Evolutionary conservation across 2,113 vertebrate genomes (phyloP).

Genomic region (Helogale parvula): DNA sequence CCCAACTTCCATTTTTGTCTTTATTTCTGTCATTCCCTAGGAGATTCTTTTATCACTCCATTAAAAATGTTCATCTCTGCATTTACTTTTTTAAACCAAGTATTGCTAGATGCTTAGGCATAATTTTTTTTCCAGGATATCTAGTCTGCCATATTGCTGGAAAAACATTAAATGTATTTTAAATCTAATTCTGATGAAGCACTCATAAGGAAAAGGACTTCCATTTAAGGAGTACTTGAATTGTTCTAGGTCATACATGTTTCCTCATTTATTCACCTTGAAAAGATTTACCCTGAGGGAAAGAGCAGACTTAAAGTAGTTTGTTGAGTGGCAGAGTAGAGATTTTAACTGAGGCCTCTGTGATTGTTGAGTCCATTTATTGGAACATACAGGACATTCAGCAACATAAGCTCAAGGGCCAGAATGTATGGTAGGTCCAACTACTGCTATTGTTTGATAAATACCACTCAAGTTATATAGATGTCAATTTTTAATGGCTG

Average conservation of each 20-base stretch:
- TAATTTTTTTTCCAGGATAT: neutral
- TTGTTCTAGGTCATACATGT: neutral
- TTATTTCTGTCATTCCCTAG: neutral
- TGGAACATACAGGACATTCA: neutral
- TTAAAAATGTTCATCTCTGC: neutral
- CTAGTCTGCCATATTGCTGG: neutral
- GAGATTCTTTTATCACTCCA: neutral
- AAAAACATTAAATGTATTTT: constrained; percentile 27
- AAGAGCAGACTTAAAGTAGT: neutral
- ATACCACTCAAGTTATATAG: neutral
- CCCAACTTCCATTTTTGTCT: neutral
- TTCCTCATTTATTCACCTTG: neutral
- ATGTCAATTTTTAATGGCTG: neutral
- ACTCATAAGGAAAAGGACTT: neutral
- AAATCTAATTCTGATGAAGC: neutral
- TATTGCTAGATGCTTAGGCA: neutral
- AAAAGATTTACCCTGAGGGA: neutral
- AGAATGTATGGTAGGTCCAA: neutral
- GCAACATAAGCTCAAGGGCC: neutral
- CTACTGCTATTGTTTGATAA: neutral
- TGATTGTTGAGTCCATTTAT: neutral
- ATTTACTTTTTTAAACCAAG: neutral
- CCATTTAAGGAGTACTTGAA: neutral
- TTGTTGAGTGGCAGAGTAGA: neutral
- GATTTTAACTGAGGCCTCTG: neutral